phyloP scores from a whole-genome alignment of 1,140 invertebrate species.

The Drosophila pandora region DNA sequence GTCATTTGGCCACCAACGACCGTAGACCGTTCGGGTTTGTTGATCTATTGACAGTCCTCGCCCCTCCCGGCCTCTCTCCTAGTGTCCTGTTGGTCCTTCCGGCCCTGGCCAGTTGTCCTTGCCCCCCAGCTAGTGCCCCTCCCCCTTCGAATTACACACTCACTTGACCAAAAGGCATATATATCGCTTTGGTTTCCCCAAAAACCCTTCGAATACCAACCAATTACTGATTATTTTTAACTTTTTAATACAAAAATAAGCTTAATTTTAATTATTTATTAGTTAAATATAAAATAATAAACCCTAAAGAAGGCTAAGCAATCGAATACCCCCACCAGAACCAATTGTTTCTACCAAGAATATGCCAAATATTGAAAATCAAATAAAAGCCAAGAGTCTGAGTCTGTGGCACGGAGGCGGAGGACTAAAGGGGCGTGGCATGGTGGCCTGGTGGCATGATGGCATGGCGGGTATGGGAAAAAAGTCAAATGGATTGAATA shows the following conservation, averaged over 20 bases:
- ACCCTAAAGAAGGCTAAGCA: neutral
- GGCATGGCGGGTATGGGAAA: constrained; percentile 34
- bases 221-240: neutral
- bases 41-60: constrained; percentile 67
- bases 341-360: neutral
- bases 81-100: constrained; percentile 12
- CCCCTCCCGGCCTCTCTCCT: constrained; percentile 12
- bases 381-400: constrained; percentile 26
- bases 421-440: neutral
- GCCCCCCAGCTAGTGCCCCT: no score
- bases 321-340: neutral
- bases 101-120: neutral
- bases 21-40: constrained; percentile 38
- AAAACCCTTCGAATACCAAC: neutral
- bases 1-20: constrained; percentile 7
- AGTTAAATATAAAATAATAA: neutral
- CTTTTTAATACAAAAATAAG: neutral
- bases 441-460: neutral
- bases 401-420: neutral
- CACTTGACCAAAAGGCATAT: constrained; percentile 30
- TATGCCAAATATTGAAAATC: constrained; percentile 26
- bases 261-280: neutral
- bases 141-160: constrained; percentile 29
- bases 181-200: constrained; percentile 24
- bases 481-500: constrained; percentile 82